These are phyloP conservation scores for Prionailurus bengalensis DNA, from an alignment of 2,113 vertebrate species.

Conservation along the genomic window DNA sequence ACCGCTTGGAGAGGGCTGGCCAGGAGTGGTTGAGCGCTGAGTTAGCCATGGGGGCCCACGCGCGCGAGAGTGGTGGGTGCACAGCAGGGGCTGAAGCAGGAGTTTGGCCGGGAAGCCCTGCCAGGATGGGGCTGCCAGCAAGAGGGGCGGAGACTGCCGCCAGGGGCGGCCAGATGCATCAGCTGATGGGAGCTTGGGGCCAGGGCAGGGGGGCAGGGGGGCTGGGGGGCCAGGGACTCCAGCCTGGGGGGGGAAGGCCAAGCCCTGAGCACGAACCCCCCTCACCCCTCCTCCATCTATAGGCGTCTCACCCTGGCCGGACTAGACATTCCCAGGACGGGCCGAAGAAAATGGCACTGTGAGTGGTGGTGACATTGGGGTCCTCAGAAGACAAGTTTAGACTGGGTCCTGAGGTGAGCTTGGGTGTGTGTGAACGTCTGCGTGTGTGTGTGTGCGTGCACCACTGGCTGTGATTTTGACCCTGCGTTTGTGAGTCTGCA, in stretches of 20 bases:
- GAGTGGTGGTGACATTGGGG: background rate
- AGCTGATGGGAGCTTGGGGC: slow-evolving; percentile 78
- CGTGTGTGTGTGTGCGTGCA: background rate
- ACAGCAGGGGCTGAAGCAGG: background rate
- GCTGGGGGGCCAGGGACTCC: background rate
- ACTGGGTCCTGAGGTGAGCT: too few relatives aligned
- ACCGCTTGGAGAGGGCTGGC: slow-evolving; percentile 97
- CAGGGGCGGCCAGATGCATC: slow-evolving; percentile 82
- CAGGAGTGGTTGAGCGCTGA: slow-evolving; percentile 97
- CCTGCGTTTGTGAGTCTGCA: background rate
- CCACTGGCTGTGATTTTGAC: too few relatives aligned
- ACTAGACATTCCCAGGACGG: background rate
- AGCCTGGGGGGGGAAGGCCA: too few relatives aligned
- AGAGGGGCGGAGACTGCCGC: slow-evolving; percentile 82
- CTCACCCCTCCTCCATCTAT: background rate
- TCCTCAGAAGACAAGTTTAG: background rate
- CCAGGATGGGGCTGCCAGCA: slow-evolving; percentile 79
- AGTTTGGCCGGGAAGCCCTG: slow-evolving; percentile 50
- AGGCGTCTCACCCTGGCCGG: background rate
- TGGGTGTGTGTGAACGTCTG: accelerated
- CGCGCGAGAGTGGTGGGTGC: background rate
- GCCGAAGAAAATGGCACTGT: background rate
- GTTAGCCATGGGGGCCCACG: slow-evolving; percentile 90
- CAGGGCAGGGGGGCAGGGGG: slow-evolving; percentile 63
- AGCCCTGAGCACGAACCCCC: background rate